Evolutionary conservation across 2,888 invertebrate species (phyloP).

Genomic region (Caenorhabditis becei): DNA sequence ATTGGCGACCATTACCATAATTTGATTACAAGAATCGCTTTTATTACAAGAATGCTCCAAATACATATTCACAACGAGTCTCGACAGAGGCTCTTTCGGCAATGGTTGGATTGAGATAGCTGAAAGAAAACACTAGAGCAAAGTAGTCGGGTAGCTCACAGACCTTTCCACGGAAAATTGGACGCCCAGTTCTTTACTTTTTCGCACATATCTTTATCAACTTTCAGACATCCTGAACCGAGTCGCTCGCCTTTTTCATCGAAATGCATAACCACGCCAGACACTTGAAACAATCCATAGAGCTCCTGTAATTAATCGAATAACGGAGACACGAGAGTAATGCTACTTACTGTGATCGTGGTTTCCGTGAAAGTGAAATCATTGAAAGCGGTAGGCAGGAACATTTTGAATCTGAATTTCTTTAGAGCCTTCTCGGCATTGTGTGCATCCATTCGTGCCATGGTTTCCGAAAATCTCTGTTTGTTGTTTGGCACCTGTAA

Average conservation of each 20-base stretch:
- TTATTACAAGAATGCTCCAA: too few relatives aligned
- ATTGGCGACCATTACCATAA: too few relatives aligned
- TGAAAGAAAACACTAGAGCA: too few relatives aligned
- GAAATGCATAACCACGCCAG: neutral
- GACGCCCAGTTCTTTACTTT: neutral
- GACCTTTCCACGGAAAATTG: neutral
- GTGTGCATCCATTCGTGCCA: neutral
- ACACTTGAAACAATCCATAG: neutral
- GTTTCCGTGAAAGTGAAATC: neutral
- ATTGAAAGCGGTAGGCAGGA: slow-evolving; percentile 1
- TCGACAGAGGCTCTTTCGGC: too few relatives aligned
- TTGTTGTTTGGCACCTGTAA: too few relatives aligned
- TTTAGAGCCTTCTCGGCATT: neutral
- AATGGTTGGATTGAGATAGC: too few relatives aligned
- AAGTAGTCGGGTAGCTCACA: too few relatives aligned
- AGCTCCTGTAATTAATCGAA: neutral
- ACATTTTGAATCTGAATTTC: neutral
- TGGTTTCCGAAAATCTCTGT: neutral
- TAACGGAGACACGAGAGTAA: neutral
- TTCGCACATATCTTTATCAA: neutral
- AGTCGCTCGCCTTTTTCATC: slow-evolving; percentile 5
- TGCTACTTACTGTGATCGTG: neutral
- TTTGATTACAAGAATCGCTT: too few relatives aligned
- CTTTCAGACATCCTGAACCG: slow-evolving; percentile 5
- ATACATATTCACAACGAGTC: too few relatives aligned